Conservation (phyloP, 1,140 invertebrate species). For the Calephelis virginiensis region DNA sequence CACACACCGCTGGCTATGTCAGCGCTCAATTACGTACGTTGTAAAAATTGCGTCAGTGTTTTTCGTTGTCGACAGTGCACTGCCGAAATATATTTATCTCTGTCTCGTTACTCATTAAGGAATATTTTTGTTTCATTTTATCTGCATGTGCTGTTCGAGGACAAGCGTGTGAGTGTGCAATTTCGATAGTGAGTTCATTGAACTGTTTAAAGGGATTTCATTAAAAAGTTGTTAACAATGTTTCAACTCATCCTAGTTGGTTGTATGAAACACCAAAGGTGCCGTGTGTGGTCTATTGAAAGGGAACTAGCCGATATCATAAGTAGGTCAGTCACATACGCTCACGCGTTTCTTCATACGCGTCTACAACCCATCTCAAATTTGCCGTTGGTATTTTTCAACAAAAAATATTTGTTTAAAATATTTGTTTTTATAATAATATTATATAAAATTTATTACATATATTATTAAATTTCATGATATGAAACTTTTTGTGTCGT, state of each 20-base stretch:
- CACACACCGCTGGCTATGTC: conserved; percentile 63
- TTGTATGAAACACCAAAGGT: conserved; percentile 22
- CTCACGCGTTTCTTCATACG: conserved; percentile 59
- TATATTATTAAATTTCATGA: too few species aligned
- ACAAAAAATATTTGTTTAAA: background rate
- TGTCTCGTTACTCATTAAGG: conserved; percentile 60
- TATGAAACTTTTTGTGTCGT: background rate
- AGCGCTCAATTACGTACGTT: conserved; percentile 72
- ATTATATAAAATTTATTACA: too few species aligned
- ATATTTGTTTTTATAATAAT: too few species aligned
- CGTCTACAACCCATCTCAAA: conserved; percentile 34
- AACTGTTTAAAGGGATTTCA: conserved; percentile 72
- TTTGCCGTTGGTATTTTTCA: conserved; percentile 8
- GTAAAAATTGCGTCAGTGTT: conserved; percentile 78
- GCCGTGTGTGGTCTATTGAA: conserved; percentile 51
- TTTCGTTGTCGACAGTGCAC: conserved; percentile 71
- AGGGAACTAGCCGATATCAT: conserved; percentile 46
- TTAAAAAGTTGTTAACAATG: conserved; percentile 54
- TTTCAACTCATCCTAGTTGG: conserved; percentile 36
- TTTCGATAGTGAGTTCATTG: conserved; percentile 75
- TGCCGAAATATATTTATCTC: conserved; percentile 76
- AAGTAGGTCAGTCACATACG: conserved; percentile 68
- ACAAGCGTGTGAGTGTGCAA: conserved; percentile 73
- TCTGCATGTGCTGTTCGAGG: conserved; percentile 57
- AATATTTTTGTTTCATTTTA: conserved; percentile 73